phyloP scores from a whole-genome alignment of 1,140 invertebrate genomes.

The Scaptomyza pallida region DNA sequence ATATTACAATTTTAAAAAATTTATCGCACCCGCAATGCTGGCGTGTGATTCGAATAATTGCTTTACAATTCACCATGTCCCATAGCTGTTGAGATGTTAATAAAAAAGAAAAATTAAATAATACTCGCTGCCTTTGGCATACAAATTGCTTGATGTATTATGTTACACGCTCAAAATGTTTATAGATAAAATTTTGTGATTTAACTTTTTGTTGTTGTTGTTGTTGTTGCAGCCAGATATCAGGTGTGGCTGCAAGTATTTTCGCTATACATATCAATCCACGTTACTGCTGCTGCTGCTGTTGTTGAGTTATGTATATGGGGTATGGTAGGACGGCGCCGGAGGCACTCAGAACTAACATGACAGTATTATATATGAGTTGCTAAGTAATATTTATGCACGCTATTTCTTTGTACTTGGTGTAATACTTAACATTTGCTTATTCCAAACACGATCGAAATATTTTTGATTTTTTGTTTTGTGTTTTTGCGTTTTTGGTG shows the following conservation, averaged over 20 bases:
- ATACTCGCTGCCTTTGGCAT: constrained; percentile 56
- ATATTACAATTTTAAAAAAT: constrained; percentile 39
- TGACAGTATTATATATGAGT: constrained; percentile 36
- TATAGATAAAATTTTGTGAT: constrained; percentile 34
- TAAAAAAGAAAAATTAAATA: constrained; percentile 42
- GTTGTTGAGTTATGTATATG: constrained; percentile 33
- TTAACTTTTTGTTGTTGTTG: no score
- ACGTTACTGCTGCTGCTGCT: not conserved
- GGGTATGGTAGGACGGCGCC: not conserved
- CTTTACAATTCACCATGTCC: constrained; percentile 67
- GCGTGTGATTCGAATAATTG: constrained; percentile 78
- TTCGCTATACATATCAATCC: constrained; percentile 69
- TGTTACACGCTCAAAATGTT: constrained; percentile 51
- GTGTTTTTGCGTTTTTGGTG: constrained; percentile 9
- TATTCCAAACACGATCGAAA: constrained; percentile 41
- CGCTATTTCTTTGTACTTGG: constrained; percentile 16
- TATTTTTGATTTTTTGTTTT: no score
- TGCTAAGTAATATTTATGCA: constrained; percentile 33
- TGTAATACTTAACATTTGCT: constrained; percentile 31
- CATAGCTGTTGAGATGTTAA: constrained; percentile 40
- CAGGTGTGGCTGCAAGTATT: constrained; percentile 65
- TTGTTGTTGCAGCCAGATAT: constrained; percentile 38
- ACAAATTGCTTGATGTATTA: constrained; percentile 63
- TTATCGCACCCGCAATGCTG: constrained; percentile 54
- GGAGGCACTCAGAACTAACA: constrained; percentile 24